Evolutionary conservation across 2,888 invertebrate species (phyloP).

Genomic region (Eupeodes latifasciatus): DNA sequence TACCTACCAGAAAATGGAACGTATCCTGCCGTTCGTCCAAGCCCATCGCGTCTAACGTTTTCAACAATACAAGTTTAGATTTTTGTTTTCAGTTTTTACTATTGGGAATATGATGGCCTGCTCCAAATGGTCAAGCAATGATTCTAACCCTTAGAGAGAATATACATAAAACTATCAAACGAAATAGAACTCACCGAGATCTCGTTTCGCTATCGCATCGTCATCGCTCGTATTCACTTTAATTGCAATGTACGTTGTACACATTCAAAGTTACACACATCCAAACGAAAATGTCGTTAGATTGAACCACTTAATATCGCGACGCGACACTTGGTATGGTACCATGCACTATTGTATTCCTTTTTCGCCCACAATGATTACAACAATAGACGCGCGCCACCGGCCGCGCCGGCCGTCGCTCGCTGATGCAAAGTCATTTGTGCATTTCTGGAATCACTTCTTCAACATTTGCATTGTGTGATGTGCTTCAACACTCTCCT

Average conservation of each 20-base stretch:
- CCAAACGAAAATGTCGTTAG: constrained; percentile 69
- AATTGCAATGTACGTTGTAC: constrained; percentile 65
- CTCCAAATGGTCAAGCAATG: constrained; percentile 53
- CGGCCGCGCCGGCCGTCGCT: neutral
- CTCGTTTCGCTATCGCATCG: constrained; percentile 20
- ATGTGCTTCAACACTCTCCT: constrained; percentile 52
- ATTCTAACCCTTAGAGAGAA: constrained; percentile 18
- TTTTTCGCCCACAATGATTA: constrained; percentile 34
- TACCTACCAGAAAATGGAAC: constrained; percentile 42
- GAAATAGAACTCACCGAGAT: constrained; percentile 1
- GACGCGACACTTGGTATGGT: neutral
- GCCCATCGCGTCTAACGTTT: constrained; percentile 54
- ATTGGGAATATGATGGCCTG: constrained; percentile 65
- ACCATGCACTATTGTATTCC: constrained; percentile 9
- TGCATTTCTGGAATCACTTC: constrained; percentile 54
- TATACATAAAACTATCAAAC: neutral
- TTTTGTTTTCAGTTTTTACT: constrained; percentile 39
- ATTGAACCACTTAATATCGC: constrained; percentile 60
- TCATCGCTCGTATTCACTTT: constrained; percentile 48
- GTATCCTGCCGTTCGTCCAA: constrained; percentile 46
- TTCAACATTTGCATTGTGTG: constrained; percentile 37
- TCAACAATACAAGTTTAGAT: constrained; percentile 49
- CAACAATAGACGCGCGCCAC: constrained; percentile 65
- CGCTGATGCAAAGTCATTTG: constrained; percentile 52
- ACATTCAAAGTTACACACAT: constrained; percentile 55